Base-by-base conservation (phyloP, 2,797 vertebrate genomes). In the Phalanger gymnotis region DNA sequence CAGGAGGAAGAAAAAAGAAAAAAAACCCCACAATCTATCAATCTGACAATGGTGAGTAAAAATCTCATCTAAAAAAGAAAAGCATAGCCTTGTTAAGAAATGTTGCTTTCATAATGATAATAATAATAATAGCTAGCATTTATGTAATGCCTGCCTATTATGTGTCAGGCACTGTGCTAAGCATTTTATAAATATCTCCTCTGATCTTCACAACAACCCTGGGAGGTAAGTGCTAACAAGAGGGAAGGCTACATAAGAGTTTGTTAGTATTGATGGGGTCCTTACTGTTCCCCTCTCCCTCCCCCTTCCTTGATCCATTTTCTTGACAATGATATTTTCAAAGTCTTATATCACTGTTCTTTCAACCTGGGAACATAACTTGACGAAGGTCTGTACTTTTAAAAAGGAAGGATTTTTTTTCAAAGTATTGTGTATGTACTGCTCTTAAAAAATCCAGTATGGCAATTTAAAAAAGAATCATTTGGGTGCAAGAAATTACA, bases 41-140 rank as follows among this genome's bases (percentile, higher is more conserved):
- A 7, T 31, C 10, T 81, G 31, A 28, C 34, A 47, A n/a, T 22
- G 57, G 91, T 93, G 96, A 93, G 25, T 94, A 55, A 91, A 87
- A 54, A 95, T 56, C 27, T 53, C 5, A 58, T 90, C 58, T 57
- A 4, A 57, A 81, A 47, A 31, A 53, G 28, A 52, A 92, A 81
- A 93, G 40, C 40, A 11, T n/a, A 92, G 14, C 57, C 34, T 73
- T 10, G 4, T 54, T 51, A 93, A 87, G 47, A 16, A 47, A 25
- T 40, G 73, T 27, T 11, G 73, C 73, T 87, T 87, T 87, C 6
- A n/a, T 5, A 66, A n/a, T 40, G 14, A n/a, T n/a, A 19, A 87
- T 51, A 5, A 87, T 11, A 51, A 87, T 25, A 81, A 47, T 25
- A 47, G n/a, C 40, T 81, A 11, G 66, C n/a, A 40, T 40, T 73